Base-by-base conservation (phyloP, 1,140 invertebrate species). In the Caenorhabditis latens region DNA sequence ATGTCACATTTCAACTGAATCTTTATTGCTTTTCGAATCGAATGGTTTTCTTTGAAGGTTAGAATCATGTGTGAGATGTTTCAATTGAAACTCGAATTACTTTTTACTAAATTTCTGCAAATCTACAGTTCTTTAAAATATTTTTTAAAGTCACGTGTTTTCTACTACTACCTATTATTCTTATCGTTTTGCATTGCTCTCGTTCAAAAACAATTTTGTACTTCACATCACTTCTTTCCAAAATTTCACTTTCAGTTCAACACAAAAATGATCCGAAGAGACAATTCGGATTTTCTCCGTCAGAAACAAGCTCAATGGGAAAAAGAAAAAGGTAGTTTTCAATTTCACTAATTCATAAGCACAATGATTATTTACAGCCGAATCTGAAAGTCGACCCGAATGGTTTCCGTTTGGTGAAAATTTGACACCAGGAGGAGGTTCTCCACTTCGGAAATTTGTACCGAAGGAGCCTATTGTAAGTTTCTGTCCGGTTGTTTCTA, bases 321-420 rank as follows among this genome's bases (percentile, higher is more conserved):
- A 21, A 48, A 42, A 42, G 71, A 79, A 24, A 79, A 79, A 50
- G 71, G 71, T 79, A 53, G 32, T 48, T 21, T 43, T 0, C 21
- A 79, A 32, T 19, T 53, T 16, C 53, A 0, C 4, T 19, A 50
- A 50, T 53, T 43, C 5, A 14, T 21, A 67, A 4, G 1, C 9
- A 53, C 24, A 14, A 40, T 32, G 2, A 1, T 9, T 9, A 9
- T 4, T 79, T 79, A 53, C 46, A 79, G 71, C 71, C 4, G 71
- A 79, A 50, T 79, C 71, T 3, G 46, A 79, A 79, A 50, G 46
- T 50, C 71, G 46, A 11, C n/a, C 71, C 1, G 71, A 79, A 79
- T 79, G 71, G 71, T 79, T 79, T 32, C 71, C 71, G 46, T 79
- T 79, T 79, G 71, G 71, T 0, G 71, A 79, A 9, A 79, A 79